These are phyloP conservation scores for Hydrocynus forskahlii DNA, from an alignment of 2,797 vertebrate genomes.

Conservation along the genomic window DNA sequence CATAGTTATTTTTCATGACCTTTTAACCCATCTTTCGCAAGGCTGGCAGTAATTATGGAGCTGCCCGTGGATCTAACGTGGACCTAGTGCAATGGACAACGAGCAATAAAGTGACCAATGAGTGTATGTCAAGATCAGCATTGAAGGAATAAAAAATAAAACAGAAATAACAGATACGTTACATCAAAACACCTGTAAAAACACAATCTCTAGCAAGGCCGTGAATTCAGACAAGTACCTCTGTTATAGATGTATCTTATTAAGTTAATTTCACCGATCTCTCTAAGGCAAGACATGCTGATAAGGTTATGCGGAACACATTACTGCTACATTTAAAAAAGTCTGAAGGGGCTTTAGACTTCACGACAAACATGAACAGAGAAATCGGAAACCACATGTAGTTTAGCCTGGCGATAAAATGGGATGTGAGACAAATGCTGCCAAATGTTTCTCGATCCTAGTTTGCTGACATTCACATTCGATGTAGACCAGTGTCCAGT, in stretches of 20 bases:
- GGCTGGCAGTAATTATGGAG: no score
- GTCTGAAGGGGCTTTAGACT: slow-evolving; percentile 28
- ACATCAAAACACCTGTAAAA: background rate
- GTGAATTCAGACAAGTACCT: background rate
- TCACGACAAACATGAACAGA: slow-evolving; percentile 23
- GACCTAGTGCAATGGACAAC: background rate
- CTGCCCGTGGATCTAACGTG: background rate
- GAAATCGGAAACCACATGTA: background rate
- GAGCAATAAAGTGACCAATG: background rate
- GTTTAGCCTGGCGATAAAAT: background rate
- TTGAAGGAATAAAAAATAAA: background rate
- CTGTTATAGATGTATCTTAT: background rate
- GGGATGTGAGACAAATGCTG: background rate
- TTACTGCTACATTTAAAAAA: background rate
- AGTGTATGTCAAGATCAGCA: background rate
- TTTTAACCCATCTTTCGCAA: no score
- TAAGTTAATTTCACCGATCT: background rate
- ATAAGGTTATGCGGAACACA: background rate
- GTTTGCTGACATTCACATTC: background rate
- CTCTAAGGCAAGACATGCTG: background rate
- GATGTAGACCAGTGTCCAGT: background rate
- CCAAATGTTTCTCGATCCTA: background rate
- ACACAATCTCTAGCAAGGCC: background rate
- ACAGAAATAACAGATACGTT: background rate
- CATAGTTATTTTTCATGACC: no score